phyloP scores from a whole-genome alignment of 2,797 vertebrate genomes.

The Saxicola maurus region DNA sequence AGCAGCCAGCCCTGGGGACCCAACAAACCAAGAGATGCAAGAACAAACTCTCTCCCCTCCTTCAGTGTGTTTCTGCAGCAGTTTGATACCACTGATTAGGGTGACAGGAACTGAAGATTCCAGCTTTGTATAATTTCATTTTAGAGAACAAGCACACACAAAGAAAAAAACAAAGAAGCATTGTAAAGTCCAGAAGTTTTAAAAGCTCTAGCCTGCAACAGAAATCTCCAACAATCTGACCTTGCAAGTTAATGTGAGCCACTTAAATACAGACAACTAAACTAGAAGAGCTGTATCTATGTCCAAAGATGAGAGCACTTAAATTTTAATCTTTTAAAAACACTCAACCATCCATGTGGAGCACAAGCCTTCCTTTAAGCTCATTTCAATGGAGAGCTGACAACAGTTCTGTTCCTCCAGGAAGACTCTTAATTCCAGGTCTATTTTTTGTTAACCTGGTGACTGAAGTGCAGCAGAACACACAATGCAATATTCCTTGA shows the following conservation, averaged over 20 bases:
- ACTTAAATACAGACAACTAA: not conserved
- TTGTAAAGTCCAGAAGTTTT: not conserved
- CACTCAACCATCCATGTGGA: not conserved
- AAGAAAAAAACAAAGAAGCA: not conserved
- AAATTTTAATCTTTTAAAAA: not conserved
- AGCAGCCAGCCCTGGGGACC: not conserved
- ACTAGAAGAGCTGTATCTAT: not conserved
- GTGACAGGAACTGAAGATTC: not conserved
- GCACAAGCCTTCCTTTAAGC: not conserved
- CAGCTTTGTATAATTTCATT: not conserved
- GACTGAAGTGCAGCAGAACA: not conserved
- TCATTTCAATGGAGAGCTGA: not conserved
- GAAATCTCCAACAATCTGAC: not conserved
- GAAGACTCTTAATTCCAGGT: not conserved
- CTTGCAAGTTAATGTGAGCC: not conserved
- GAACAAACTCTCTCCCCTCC: not conserved
- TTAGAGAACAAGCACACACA: not conserved
- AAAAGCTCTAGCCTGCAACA: not conserved
- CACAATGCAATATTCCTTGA: fast-evolving
- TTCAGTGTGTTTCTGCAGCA: not conserved
- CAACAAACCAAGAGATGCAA: not conserved
- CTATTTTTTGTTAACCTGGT: not conserved
- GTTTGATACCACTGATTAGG: not conserved
- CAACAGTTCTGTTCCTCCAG: not conserved
- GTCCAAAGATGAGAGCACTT: not conserved